Percentiles rank a stretch among this genome's conserved stretches.
Evolutionary conservation across 2,888 invertebrate genomes (phyloP).

Genomic region (Yponomeuta malinellus): DNA sequence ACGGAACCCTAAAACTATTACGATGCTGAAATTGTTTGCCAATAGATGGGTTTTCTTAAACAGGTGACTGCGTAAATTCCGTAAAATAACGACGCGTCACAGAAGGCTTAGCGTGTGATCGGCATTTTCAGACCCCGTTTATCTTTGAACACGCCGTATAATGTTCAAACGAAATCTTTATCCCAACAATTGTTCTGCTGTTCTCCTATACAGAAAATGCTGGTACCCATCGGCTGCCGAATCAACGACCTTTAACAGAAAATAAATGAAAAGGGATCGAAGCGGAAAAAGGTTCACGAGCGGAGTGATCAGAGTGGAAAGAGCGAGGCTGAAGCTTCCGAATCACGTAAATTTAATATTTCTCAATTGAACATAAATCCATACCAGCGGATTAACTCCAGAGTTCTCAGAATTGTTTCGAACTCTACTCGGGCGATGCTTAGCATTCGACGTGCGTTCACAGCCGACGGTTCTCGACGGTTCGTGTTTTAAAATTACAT

Average conservation of each 20-base stretch:
- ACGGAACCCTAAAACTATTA: too few relatives aligned
- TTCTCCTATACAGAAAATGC: too few relatives aligned
- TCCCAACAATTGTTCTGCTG: not conserved
- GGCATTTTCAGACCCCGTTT: not conserved
- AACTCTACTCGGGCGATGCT: conserved; percentile 10
- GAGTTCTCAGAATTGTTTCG: conserved; percentile 11
- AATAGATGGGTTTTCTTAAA: too few relatives aligned
- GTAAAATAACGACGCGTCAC: not conserved
- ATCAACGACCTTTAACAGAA: conserved; percentile 3
- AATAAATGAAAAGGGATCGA: conserved; percentile 8
- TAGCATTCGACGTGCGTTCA: conserved; percentile 2
- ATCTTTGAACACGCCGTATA: not conserved
- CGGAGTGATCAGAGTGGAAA: conserved; percentile 10
- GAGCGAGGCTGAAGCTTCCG: conserved; percentile 17
- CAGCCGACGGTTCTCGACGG: not conserved
- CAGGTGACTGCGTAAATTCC: too few relatives aligned
- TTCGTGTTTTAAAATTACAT: not conserved
- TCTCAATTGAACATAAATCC: conserved; percentile 39
- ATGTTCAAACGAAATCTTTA: not conserved
- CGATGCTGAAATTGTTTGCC: too few relatives aligned
- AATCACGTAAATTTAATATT: conserved; percentile 41
- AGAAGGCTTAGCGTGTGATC: not conserved
- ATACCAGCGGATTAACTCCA: conserved; percentile 11
- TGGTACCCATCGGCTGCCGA: not conserved
- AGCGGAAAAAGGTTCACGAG: conserved; percentile 5